These are phyloP conservation scores for Hippocampus zosterae DNA, from an alignment of 2,113 vertebrate genomes.

Conservation along the genomic window DNA sequence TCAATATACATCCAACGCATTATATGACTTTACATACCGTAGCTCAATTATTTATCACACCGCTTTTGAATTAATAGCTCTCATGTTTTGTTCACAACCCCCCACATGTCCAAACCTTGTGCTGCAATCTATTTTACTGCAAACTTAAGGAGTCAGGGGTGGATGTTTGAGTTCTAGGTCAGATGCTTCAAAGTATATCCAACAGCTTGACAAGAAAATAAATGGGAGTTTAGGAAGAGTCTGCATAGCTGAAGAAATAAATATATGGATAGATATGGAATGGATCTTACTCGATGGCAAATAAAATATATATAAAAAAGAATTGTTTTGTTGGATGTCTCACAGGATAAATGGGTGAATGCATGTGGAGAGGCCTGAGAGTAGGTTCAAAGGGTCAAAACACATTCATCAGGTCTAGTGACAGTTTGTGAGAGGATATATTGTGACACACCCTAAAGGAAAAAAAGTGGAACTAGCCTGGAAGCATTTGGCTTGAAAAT, in stretches of 20 bases:
- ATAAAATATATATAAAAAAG: constrained; percentile 4
- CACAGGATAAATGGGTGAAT: constrained; percentile 6
- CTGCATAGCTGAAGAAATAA: background rate
- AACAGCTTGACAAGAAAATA: background rate
- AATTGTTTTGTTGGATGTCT: background rate
- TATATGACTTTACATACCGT: no score
- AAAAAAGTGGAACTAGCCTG: background rate
- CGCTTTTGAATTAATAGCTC: no score
- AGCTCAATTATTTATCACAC: no score
- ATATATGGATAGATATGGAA: background rate
- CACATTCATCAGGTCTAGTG: constrained; percentile 48
- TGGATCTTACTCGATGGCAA: background rate
- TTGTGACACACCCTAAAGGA: constrained; percentile 19
- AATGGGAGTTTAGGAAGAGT: background rate
- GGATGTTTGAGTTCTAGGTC: no score
- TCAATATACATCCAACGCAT: no score
- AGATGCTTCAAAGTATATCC: background rate
- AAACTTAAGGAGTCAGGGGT: no score
- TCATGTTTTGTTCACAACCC: no score
- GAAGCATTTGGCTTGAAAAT: background rate
- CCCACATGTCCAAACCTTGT: no score
- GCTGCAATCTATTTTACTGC: no score
- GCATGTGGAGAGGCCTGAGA: constrained; percentile 15
- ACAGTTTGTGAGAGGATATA: constrained; percentile 44
- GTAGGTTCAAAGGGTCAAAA: constrained; percentile 29